phyloP scores from a whole-genome alignment of 2,797 vertebrate genomes.

The Catostomus latipinnis region DNA sequence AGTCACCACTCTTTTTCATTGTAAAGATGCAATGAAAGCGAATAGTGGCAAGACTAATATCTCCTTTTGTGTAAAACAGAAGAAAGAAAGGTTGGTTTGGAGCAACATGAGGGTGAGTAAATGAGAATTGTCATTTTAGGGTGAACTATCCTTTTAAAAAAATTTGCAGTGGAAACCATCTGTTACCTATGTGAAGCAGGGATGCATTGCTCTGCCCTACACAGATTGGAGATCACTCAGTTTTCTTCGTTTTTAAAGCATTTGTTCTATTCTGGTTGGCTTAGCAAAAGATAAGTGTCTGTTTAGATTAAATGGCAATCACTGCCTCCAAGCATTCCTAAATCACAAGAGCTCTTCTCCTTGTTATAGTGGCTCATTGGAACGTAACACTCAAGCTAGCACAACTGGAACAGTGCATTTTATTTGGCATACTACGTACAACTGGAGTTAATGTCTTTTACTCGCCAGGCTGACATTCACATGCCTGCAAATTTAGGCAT shows the following conservation, averaged over 20 bases:
- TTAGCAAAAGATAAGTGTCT: background rate
- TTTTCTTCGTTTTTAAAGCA: too few relatives aligned
- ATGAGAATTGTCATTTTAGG: too few relatives aligned
- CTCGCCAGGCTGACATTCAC: slow-evolving; percentile 53
- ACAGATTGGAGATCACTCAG: too few relatives aligned
- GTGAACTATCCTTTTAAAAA: too few relatives aligned
- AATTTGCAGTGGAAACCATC: background rate
- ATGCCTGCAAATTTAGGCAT: slow-evolving; percentile 43
- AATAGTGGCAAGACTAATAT: too few relatives aligned
- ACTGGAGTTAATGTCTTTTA: slow-evolving; percentile 30
- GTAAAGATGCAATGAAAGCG: too few relatives aligned
- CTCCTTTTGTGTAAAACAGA: too few relatives aligned
- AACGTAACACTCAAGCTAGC: slow-evolving; percentile 36
- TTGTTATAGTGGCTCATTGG: slow-evolving; percentile 39
- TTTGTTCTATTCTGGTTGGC: too few relatives aligned
- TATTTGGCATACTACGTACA: slow-evolving; percentile 27
- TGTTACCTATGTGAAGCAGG: background rate
- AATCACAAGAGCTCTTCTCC: slow-evolving; percentile 24
- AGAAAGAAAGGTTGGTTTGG: too few relatives aligned
- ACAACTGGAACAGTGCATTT: slow-evolving; percentile 51
- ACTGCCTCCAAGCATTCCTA: slow-evolving; percentile 20
- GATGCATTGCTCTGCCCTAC: background rate
- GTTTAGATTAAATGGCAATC: background rate
- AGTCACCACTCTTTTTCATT: too few relatives aligned
- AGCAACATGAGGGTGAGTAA: too few relatives aligned